A percentile compares a stretch with the other conserved stretches of the same genome.
phyloP scores from a whole-genome alignment of 2,113 vertebrate species.

The Merops nubicus region DNA sequence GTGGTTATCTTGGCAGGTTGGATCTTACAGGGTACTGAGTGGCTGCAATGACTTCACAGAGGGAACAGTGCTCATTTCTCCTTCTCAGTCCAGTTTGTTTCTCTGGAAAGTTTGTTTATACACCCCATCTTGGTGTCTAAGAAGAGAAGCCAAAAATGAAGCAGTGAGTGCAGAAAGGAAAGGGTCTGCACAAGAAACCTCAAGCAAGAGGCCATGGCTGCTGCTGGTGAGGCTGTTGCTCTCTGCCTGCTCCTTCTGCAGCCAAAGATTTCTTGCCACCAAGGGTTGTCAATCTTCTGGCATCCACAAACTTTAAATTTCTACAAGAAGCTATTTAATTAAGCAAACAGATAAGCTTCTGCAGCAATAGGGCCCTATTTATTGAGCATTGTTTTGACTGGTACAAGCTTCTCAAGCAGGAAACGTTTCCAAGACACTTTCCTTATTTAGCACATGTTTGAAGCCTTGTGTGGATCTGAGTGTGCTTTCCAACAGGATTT shows the following conservation, averaged over 20 bases:
- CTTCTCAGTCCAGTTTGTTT: background rate
- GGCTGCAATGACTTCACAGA: background rate
- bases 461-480: background rate
- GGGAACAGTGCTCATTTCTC: background rate
- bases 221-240: background rate
- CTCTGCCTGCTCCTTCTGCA: background rate
- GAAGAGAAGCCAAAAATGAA: background rate
- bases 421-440: constrained; percentile 51
- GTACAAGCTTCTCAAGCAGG: background rate
- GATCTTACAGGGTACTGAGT: background rate
- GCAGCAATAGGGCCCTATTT: constrained; percentile 38
- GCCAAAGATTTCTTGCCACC: background rate
- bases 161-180: background rate
- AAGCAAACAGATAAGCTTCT: constrained; percentile 29
- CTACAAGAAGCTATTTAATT: constrained; percentile 26
- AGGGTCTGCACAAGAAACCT: background rate
- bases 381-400: constrained; percentile 60
- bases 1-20: background rate
- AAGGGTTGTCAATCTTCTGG: background rate
- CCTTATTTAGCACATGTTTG: background rate
- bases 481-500: constrained; percentile 30
- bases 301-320: background rate
- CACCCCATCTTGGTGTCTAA: background rate
- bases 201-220: background rate
- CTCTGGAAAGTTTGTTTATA: background rate